Conservation (phyloP, 2,113 vertebrate species). For the Clarias batrachus region DNA sequence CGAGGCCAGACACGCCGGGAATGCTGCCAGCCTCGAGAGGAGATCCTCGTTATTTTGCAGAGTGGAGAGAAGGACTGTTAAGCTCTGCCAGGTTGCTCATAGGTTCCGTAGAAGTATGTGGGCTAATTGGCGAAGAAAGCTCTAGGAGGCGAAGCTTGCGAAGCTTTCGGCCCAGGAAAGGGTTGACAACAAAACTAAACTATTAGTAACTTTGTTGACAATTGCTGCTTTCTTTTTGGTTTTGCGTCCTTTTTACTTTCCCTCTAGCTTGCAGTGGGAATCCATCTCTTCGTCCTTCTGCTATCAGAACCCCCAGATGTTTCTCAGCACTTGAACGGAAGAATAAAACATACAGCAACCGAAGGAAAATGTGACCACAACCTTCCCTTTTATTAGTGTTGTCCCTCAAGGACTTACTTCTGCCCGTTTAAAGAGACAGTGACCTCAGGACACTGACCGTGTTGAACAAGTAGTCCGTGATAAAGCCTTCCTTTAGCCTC, state of each 20-base stretch:
- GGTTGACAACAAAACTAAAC: constrained; percentile 21
- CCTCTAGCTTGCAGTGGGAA: not conserved
- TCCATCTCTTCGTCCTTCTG: not conserved
- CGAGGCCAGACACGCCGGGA: constrained; percentile 21
- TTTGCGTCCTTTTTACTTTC: not conserved
- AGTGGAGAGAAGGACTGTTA: constrained; percentile 45
- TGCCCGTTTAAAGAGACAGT: not conserved
- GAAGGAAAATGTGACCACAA: constrained; percentile 16
- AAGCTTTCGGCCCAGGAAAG: constrained; percentile 20
- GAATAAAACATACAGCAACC: constrained; percentile 15
- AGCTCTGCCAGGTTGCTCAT: constrained; percentile 47
- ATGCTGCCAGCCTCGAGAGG: constrained; percentile 39
- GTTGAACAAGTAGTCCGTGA: constrained; percentile 11
- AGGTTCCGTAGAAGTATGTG: constrained; percentile 30
- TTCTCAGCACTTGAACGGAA: not conserved
- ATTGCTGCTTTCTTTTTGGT: constrained; percentile 12
- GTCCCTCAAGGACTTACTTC: not conserved
- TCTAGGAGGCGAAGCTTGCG: constrained; percentile 1
- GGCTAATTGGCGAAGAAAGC: constrained; percentile 46
- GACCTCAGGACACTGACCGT: constrained; percentile 26
- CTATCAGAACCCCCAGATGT: not conserved
- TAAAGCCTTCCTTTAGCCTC: constrained; percentile 15
- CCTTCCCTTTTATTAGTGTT: not conserved
- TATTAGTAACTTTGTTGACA: constrained; percentile 11
- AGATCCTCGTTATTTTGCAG: constrained; percentile 53